These are phyloP conservation scores for Antechinus stuartii DNA, from an alignment of 2,113 vertebrate species.

Conservation along the genomic window DNA sequence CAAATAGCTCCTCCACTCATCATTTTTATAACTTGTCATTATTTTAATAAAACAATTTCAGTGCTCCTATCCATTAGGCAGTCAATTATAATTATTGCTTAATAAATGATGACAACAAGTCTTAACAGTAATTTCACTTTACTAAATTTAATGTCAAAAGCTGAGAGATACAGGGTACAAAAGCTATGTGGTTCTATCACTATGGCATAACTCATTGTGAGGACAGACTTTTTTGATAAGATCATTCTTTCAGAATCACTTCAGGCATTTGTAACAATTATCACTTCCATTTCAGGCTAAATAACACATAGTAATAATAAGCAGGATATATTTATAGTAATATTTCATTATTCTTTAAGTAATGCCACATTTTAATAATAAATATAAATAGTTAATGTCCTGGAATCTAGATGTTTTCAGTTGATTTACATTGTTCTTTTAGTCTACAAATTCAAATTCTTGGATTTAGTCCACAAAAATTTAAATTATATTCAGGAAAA, in stretches of 20 bases:
- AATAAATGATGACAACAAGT: conserved; percentile 20
- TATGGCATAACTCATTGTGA: neutral
- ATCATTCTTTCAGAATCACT: conserved; percentile 35
- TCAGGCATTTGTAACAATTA: conserved; percentile 8
- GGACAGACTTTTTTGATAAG: conserved; percentile 5
- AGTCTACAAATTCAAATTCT: conserved; percentile 17
- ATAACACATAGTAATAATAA: neutral
- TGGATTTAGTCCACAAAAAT: conserved; percentile 31
- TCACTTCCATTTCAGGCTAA: conserved; percentile 31
- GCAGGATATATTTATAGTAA: neutral
- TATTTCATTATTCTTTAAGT: neutral
- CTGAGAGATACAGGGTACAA: conserved; percentile 3
- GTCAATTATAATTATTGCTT: conserved; percentile 35
- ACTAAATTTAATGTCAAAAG: conserved; percentile 29
- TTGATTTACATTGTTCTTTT: conserved; percentile 47
- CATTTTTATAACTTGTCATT: conserved; percentile 15
- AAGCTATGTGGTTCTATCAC: neutral
- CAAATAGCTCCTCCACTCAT: neutral
- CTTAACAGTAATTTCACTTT: conserved; percentile 18
- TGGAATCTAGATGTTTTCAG: neutral
- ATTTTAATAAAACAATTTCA: conserved; percentile 45
- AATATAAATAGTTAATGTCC: neutral
- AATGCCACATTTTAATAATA: conserved; percentile 5
- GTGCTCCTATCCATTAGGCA: neutral
- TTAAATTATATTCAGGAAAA: conserved; percentile 28